Percentiles rank a stretch among this genome's conserved stretches.
phyloP scores from a whole-genome alignment of 2,113 vertebrate species.

The Tiliqua scincoides region DNA sequence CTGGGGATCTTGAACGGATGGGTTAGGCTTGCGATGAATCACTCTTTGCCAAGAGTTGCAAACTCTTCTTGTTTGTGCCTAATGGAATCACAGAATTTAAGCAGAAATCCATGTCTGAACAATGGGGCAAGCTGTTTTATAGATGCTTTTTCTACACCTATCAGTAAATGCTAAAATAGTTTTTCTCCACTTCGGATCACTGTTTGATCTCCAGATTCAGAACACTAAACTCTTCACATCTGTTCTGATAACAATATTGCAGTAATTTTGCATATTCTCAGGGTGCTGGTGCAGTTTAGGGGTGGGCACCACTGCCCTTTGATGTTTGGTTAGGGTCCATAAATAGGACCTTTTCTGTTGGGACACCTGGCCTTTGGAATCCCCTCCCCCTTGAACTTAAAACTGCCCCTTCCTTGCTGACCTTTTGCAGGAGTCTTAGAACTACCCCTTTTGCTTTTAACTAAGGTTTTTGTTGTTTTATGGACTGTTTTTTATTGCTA shows the following conservation, averaged over 20 bases:
- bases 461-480: too few relatives aligned
- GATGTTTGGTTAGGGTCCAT: too few relatives aligned
- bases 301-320: too few relatives aligned
- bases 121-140: rapidly evolving
- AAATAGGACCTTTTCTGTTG: too few relatives aligned
- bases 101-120: rapidly evolving
- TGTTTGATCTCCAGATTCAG: too few relatives aligned
- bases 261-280: conserved; percentile 12
- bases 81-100: conserved; percentile 7
- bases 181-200: conserved; percentile 7
- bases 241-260: not conserved
- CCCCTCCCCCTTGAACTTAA: too few relatives aligned
- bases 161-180: not conserved
- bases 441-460: too few relatives aligned
- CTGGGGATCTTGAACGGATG: not conserved
- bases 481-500: too few relatives aligned
- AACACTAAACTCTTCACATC: not conserved
- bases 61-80: not conserved
- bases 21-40: not conserved
- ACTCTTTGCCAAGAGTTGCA: not conserved
- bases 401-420: too few relatives aligned
- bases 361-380: too few relatives aligned
- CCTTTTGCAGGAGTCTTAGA: too few relatives aligned
- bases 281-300: too few relatives aligned
- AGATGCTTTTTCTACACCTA: not conserved